Evolutionary conservation across 2,888 invertebrate genomes (phyloP), one percentile per base, ranked within the genome.

Genomic region (Encarsia formosa): DNA sequence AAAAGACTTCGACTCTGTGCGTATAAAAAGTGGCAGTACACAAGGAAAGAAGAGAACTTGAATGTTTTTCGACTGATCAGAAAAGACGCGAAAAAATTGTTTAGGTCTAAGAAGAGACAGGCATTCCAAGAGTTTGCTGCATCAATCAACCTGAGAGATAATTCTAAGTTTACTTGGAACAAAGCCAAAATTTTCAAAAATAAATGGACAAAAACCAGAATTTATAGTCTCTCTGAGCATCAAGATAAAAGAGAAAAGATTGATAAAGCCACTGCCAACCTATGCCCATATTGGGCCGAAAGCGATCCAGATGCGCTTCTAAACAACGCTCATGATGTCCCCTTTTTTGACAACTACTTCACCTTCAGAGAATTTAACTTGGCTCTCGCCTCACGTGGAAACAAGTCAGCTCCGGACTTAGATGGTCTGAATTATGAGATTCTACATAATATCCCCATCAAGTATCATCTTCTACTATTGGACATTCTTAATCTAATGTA

Each of bases 61-160:
- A n/a, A n/a, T n/a, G n/a, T n/a, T n/a, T n/a, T n/a, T n/a, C n/a
- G n/a, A n/a, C n/a, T n/a, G n/a, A n/a, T n/a, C n/a, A n/a, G n/a
- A n/a, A n/a, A n/a, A n/a, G n/a, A n/a, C n/a, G n/a, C n/a, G n/a
- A 52, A 54, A 43, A 52, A 41, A 37, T 46, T 41, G 3, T 54
- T 54, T 38, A 51, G 52, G 39, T 23, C 2, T 11, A 46, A 58
- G 50, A 52, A 50, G 42, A 48, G 42, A 48, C 15, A 23, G 2
- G 34, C n/a, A 16, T 24, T 39, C n/a, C 2, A 2, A 19, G 34
- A 39, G 13, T 52, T 57, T 34, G 40, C 52, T 4, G 32, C 42
- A 8, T 15, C 39, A 15, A 9, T 57, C 1, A 31, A 54, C 18
- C 13, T 46, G 6, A 32, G 35, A 19, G 26, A n/a, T 8, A 42